Evolutionary conservation across 2,888 invertebrate species (phyloP), one percentile per base, ranked within the genome.

Genomic region (Pocota personata): DNA sequence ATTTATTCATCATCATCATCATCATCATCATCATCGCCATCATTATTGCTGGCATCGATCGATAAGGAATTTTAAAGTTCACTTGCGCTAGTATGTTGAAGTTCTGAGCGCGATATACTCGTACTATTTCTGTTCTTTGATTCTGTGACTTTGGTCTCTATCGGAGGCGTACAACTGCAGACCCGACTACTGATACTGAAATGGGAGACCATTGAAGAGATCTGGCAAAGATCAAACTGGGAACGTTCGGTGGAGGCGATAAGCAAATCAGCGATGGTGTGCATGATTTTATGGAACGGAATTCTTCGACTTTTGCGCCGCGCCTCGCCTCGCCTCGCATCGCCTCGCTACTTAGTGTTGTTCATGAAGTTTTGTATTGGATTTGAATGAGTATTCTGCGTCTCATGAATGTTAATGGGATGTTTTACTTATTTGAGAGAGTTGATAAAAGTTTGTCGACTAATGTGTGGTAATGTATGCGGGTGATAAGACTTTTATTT

Each of bases 171-270:
- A 40, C 10, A 4, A 52, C 21, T 48, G 35, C 19, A 37, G 58
- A 16, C 14, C 14, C n/a, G 62, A 64, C 50, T 16, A 60, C 46
- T 32, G 48, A 52, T 32, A 35, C 21, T 7, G n/a, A 62, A 50
- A 72, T 71, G 40, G 43, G 37, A 35, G 60, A 21, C 40, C 52
- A 21, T 40, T 40, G 8, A 71, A 24, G 55, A 77, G 64, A 77
- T 82, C 82, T 82, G 82, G 77, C 71, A 77, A 82, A 82, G 77
- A 82, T 82, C 82, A 77, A 71, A 66, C 71, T 50, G 52, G 50
- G 32, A 69, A 64, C 35, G 64, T 35, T 71, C 48, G 64, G 58
- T 21, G 55, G 37, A 14, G 12, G 21, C 57, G 82, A 82, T 82
- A 82, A 82, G 71, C 27, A 71, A 82, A 77, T 82, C 82, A 72